phyloP scores from a whole-genome alignment of 1,140 invertebrate genomes.

The Anoplophora glabripennis region DNA sequence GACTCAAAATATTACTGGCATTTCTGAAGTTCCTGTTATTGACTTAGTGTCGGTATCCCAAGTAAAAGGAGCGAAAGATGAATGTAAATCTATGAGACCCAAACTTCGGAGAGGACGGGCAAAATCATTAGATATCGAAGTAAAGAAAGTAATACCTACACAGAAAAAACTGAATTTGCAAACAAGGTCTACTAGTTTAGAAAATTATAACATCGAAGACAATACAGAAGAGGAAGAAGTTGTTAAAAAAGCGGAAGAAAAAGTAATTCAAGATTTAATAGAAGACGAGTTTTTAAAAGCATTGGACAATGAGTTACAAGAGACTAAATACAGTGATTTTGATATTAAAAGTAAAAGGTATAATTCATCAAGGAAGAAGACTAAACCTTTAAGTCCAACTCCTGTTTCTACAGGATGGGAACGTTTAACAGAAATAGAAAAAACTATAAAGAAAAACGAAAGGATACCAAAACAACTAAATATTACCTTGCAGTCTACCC shows the following conservation, averaged over 20 bases:
- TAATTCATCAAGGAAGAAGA: constrained; percentile 4
- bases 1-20: constrained; percentile 13
- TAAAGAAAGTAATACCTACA: constrained; percentile 5
- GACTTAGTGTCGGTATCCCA: constrained; percentile 27
- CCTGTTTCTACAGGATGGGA: constrained; percentile 24
- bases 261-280: constrained; percentile 22
- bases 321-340: neutral
- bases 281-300: constrained; percentile 34
- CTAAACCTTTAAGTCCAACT: neutral
- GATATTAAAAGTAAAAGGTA: constrained; percentile 1
- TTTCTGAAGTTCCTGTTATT: neutral
- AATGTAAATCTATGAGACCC: neutral
- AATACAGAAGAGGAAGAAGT: constrained; percentile 18
- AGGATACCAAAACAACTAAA: constrained; percentile 23
- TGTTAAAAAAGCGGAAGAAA: constrained; percentile 15
- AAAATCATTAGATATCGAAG: constrained; percentile 21
- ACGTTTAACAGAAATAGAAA: constrained; percentile 27
- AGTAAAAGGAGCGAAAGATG: constrained; percentile 16
- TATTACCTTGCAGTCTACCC: constrained; percentile 13
- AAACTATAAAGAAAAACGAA: constrained; percentile 16
- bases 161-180: constrained; percentile 9
- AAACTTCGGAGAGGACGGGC: constrained; percentile 1
- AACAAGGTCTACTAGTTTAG: neutral
- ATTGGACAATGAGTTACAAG: constrained; percentile 21
- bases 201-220: constrained; percentile 17